A percentile compares a stretch with the other conserved stretches of the same genome.
phyloP scores from a whole-genome alignment of 2,888 invertebrate species.

The Drosophila tanythrix region DNA sequence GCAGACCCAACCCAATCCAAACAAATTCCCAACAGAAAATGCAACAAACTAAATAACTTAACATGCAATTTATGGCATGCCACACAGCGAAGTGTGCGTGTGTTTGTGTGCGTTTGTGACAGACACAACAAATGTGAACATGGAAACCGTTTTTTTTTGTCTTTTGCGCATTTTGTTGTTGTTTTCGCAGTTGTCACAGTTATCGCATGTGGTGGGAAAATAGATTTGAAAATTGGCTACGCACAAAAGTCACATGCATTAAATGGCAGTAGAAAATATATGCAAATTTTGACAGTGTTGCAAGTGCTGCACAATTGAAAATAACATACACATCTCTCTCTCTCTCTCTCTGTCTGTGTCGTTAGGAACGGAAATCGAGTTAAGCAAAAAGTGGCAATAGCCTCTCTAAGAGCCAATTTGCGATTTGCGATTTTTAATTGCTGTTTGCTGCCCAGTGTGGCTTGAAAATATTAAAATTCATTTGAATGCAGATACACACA shows the following conservation, averaged over 20 bases:
- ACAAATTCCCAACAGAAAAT: slow-evolving; percentile 13
- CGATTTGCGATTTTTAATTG: slow-evolving; percentile 7
- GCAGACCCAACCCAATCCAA: slow-evolving; percentile 6
- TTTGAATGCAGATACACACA: slow-evolving; percentile 38
- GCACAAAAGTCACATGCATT: slow-evolving; percentile 27
- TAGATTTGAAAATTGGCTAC: slow-evolving; percentile 48
- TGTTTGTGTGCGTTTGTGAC: neutral
- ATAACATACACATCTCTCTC: neutral
- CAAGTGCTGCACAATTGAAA: slow-evolving; percentile 26
- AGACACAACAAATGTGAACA: slow-evolving; percentile 48
- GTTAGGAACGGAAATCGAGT: slow-evolving; percentile 44
- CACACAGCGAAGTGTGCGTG: neutral
- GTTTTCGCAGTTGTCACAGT: slow-evolving; percentile 20
- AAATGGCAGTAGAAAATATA: slow-evolving; percentile 37
- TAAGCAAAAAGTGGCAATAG: slow-evolving; percentile 19
- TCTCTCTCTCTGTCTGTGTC: neutral
- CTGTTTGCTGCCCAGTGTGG: slow-evolving; percentile 17
- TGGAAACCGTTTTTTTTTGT: slow-evolving; percentile 52
- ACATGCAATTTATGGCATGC: slow-evolving; percentile 56
- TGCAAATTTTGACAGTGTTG: slow-evolving; percentile 10
- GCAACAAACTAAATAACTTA: slow-evolving; percentile 51
- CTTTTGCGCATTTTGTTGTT: slow-evolving; percentile 34
- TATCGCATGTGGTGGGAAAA: slow-evolving; percentile 52
- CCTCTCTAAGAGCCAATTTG: slow-evolving; percentile 27
- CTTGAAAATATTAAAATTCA: slow-evolving; percentile 54